A percentile compares a stretch with the other conserved stretches of the same genome.
These are phyloP conservation scores for Stenodema calcarata DNA, from an alignment of 2,888 invertebrate genomes.

Conservation along the genomic window DNA sequence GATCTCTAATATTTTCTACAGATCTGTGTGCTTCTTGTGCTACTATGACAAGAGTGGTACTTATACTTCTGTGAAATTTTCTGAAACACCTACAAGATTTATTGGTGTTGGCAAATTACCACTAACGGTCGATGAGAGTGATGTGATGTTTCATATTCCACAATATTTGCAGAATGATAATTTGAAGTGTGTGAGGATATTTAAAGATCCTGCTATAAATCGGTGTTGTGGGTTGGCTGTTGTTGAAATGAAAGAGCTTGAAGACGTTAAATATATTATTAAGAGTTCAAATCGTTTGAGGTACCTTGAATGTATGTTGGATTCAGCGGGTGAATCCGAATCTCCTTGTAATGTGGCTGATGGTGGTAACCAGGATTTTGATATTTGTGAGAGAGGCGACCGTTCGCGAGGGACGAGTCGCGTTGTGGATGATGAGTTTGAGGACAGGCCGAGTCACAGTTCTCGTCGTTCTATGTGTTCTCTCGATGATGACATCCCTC, in stretches of 20 bases:
- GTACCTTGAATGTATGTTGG: too few relatives aligned
- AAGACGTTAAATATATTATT: neutral
- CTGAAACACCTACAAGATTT: neutral
- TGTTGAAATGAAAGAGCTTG: neutral
- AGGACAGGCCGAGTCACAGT: too few relatives aligned
- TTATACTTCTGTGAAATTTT: neutral
- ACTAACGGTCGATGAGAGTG: neutral
- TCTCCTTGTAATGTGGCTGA: too few relatives aligned
- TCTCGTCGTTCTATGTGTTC: too few relatives aligned
- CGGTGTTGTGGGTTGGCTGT: neutral
- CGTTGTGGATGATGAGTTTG: too few relatives aligned
- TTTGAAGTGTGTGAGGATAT: neutral
- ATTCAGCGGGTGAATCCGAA: too few relatives aligned
- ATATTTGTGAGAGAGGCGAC: too few relatives aligned
- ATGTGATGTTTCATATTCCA: neutral
- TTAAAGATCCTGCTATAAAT: neutral
- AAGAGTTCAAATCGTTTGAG: too few relatives aligned
- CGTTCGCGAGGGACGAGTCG: too few relatives aligned
- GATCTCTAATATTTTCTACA: neutral
- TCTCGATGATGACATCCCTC: too few relatives aligned
- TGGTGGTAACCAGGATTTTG: too few relatives aligned
- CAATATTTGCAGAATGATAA: neutral
- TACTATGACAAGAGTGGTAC: neutral
- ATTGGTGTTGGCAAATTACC: neutral
- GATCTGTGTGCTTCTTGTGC: neutral